Evolutionary conservation across 2,888 invertebrate genomes (phyloP).

Genomic region (Azorinus chamasolen): DNA sequence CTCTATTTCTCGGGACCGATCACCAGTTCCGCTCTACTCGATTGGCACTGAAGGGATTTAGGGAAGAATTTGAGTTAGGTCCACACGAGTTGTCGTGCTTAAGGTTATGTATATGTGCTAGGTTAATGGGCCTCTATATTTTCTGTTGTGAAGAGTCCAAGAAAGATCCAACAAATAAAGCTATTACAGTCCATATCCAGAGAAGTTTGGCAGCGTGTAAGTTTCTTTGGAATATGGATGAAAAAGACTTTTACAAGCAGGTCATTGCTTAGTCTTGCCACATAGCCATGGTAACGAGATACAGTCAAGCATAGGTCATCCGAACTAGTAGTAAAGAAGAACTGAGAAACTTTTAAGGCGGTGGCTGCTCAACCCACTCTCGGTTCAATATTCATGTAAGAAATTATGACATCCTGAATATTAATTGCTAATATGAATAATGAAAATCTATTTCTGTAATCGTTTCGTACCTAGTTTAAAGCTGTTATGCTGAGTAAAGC

Average conservation of each 20-base stretch:
- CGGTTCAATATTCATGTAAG: too few relatives aligned
- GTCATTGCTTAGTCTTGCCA: too few relatives aligned
- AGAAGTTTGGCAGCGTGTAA: slow-evolving; percentile 20
- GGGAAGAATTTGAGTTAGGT: slow-evolving; percentile 26
- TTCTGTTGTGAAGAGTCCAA: slow-evolving; percentile 15
- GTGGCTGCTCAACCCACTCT: too few relatives aligned
- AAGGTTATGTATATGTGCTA: slow-evolving; percentile 30
- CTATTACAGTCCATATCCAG: slow-evolving; percentile 19
- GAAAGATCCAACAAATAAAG: slow-evolving; percentile 38
- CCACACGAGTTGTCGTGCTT: slow-evolving; percentile 23
- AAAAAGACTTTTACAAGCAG: slow-evolving; percentile 10
- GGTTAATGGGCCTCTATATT: slow-evolving; percentile 40
- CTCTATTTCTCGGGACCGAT: slow-evolving; percentile 5
- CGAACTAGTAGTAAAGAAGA: too few relatives aligned
- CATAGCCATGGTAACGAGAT: too few relatives aligned
- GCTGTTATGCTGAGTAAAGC: too few relatives aligned
- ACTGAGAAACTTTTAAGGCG: too few relatives aligned
- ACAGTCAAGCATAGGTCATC: too few relatives aligned
- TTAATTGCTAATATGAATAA: too few relatives aligned
- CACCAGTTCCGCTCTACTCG: slow-evolving; percentile 22
- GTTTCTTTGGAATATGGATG: slow-evolving; percentile 30
- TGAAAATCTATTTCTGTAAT: too few relatives aligned
- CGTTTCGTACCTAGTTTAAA: too few relatives aligned
- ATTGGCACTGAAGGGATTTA: slow-evolving; percentile 23
- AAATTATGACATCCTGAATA: too few relatives aligned